Percentiles rank a stretch among this genome's conserved stretches.
These are phyloP conservation scores for Noctilio leporinus DNA, from an alignment of 2,113 vertebrate genomes.

Conservation along the genomic window DNA sequence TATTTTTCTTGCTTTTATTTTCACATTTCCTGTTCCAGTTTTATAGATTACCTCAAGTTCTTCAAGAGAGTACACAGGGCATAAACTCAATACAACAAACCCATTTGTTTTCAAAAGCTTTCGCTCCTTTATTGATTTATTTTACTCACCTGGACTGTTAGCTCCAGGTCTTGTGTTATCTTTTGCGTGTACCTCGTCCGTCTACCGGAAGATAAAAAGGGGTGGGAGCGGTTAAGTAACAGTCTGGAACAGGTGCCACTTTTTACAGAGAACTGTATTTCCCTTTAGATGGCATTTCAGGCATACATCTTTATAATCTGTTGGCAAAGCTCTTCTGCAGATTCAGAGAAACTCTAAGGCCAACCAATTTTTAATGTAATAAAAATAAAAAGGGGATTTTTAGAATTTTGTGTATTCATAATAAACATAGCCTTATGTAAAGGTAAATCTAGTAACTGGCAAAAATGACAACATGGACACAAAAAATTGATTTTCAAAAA, in stretches of 20 bases:
- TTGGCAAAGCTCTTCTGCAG: background rate
- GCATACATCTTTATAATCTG: background rate
- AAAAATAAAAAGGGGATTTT: background rate
- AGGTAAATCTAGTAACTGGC: background rate
- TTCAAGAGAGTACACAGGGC: background rate
- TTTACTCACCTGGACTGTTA: constrained; percentile 85
- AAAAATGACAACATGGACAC: background rate
- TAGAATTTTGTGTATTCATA: background rate
- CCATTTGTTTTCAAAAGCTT: background rate
- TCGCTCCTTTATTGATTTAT: background rate
- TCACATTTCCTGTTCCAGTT: background rate
- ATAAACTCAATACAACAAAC: background rate
- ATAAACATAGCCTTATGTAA: background rate
- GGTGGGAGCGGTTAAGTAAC: background rate
- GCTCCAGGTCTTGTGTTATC: constrained; percentile 92
- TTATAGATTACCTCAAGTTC: background rate
- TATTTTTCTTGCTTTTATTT: background rate
- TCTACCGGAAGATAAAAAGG: constrained; percentile 76
- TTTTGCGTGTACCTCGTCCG: constrained; percentile 96
- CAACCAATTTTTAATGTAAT: background rate
- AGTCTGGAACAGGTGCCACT: background rate
- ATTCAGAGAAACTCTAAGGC: background rate
- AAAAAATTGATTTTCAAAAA: background rate
- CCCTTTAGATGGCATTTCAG: background rate
- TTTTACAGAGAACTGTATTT: background rate